Evolutionary conservation across 2,888 invertebrate genomes (phyloP), one percentile per base, ranked within the genome.

Genomic region (Allophyes oxyacanthae): DNA sequence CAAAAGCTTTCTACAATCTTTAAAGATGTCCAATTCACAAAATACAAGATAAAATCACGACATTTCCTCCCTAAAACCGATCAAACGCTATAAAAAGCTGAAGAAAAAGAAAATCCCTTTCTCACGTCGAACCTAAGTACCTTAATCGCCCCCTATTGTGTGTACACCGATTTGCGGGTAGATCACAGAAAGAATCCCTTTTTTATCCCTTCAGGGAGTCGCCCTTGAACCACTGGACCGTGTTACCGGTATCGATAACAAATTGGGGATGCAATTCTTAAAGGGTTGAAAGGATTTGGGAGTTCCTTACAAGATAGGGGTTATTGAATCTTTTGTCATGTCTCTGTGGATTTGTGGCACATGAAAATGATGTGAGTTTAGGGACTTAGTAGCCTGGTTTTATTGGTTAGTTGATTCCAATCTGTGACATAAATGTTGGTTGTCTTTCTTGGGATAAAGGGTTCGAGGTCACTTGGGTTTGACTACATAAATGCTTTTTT

Each of bases 241-340:
- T 82, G 86, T 87, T 86, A 82, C 84, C 86, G 82, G 88, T 92
- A 92, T 92, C 91, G 90, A 92, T 91, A 88, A 83, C 89, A 90
- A 92, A 91, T 91, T 91, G 88, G 90, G 91, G 90, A 83, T 79
- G 75, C 79, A 80, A 78, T 58, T 86, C 83, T 83, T 83, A 83
- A 88, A 85, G 86, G 89, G 88, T 88, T 85, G 83, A 77, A 75
- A 82, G 79, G 83, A 84, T 84, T 82, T 76, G 79, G 78, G 72
- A 83, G 82, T 79, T 85, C 79, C 85, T 86, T 86, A 86, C 81
- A 78, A 82, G 83, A 78, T 66, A 66, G 69, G 67, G 73, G 79
- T 83, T 81, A 86, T 85, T 85, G 84, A 81, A 81, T 84, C 78
- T 79, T 69, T 70, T 62, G 56, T 53, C 43, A 62, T 14, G 38